Evolutionary conservation across 2,797 vertebrate species (phyloP).

Genomic region (Anas bahamensis): DNA sequence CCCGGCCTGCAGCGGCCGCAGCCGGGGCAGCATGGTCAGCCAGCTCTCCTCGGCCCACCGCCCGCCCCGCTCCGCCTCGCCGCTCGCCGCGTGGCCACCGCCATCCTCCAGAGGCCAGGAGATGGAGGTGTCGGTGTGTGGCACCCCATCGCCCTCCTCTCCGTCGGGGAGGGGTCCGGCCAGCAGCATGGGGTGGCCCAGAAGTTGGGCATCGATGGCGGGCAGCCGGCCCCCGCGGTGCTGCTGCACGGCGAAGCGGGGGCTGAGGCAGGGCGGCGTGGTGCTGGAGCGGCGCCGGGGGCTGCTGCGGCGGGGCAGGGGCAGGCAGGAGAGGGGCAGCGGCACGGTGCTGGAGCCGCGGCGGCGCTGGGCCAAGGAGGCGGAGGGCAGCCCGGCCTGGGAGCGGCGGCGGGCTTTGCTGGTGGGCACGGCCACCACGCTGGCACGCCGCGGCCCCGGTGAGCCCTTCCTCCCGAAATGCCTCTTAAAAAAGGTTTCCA

Average conservation of each 20-base stretch:
- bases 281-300: conserved; percentile 86
- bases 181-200: conserved; percentile 82
- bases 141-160: background rate
- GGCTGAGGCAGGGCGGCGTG: conserved; percentile 79
- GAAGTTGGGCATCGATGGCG: conserved; percentile 75
- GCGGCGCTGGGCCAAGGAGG: conserved; percentile 77
- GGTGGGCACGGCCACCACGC: conserved; percentile 76
- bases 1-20: background rate
- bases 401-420: conserved; percentile 90
- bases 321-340: conserved; percentile 70
- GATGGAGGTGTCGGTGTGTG: background rate
- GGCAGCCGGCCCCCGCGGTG: conserved; percentile 3
- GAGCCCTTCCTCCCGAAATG: conserved; percentile 82
- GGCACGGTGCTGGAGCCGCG: conserved; percentile 78
- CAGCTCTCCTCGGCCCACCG: background rate
- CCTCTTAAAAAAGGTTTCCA: conserved; percentile 90
- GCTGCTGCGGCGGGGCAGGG: background rate
- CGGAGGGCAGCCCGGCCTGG: conserved; percentile 84
- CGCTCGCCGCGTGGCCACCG: background rate
- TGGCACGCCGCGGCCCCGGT: conserved; percentile 26
- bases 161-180: conserved; percentile 81
- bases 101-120: conserved; percentile 3
- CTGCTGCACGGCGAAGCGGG: conserved; percentile 81
- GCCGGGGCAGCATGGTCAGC: background rate
- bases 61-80: background rate